Conservation (phyloP, 2,113 vertebrate species). For the Forbesichthys agassizii region DNA sequence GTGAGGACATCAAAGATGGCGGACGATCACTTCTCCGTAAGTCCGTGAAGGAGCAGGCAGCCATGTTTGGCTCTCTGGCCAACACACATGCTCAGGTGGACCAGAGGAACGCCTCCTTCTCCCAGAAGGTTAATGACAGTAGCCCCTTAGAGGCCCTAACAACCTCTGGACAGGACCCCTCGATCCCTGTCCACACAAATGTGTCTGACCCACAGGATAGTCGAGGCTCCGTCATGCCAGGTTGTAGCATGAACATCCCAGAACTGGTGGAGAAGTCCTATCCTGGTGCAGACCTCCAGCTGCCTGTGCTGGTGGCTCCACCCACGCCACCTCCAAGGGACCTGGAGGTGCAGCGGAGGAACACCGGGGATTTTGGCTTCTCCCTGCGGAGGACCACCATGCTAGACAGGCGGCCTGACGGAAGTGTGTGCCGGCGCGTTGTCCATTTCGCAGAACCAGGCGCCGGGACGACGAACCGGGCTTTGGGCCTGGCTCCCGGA, state of each 20-base stretch:
- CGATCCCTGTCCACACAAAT: constrained; percentile 74
- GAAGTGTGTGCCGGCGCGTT: constrained; percentile 82
- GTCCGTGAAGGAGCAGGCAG: constrained; percentile 87
- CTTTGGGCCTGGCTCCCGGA: constrained; percentile 89
- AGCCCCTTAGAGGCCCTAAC: constrained; percentile 77
- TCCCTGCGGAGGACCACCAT: constrained; percentile 91
- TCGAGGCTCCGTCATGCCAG: constrained; percentile 47
- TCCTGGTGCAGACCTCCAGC: constrained; percentile 77
- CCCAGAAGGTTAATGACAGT: constrained; percentile 82
- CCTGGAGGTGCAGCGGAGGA: constrained; percentile 87
- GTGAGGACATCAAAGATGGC: constrained; percentile 73
- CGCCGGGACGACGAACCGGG: constrained; percentile 85
- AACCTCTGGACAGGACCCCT: constrained; percentile 78
- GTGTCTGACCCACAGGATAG: constrained; percentile 51
- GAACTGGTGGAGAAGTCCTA: constrained; percentile 85
- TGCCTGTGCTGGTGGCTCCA: constrained; percentile 79
- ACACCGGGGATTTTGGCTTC: constrained; percentile 95
- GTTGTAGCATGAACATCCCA: constrained; percentile 61
- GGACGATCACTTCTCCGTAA: constrained; percentile 71
- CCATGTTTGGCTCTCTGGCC: constrained; percentile 86
- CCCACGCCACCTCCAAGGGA: constrained; percentile 80
- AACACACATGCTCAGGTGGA: constrained; percentile 82
- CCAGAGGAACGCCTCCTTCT: constrained; percentile 82
- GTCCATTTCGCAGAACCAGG: constrained; percentile 97
- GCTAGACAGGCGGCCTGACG: constrained; percentile 86